A percentile compares a stretch with the other conserved stretches of the same genome.
Evolutionary conservation across 1,140 invertebrate species (phyloP).

Genomic region (Drosophila virilis): DNA sequence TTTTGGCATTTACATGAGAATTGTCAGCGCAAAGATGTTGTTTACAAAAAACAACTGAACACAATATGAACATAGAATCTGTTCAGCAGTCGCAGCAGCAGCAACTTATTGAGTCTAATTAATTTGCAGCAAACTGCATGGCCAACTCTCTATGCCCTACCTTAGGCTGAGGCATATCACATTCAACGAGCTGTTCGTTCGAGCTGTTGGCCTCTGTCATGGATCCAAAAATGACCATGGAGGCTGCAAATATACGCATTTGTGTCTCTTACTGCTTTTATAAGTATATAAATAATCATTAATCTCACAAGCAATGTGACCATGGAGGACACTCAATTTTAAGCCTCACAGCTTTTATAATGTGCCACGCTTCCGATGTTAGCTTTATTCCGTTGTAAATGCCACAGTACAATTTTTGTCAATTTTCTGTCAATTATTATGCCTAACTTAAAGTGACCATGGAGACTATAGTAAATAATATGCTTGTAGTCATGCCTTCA

Average conservation of each 20-base stretch:
- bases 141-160: slow-evolving; percentile 53
- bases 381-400: too few relatives aligned
- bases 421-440: too few relatives aligned
- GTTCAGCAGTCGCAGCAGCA: slow-evolving; percentile 4
- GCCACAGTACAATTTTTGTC: too few relatives aligned
- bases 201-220: too few relatives aligned
- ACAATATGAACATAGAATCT: slow-evolving; percentile 67
- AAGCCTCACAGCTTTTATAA: too few relatives aligned
- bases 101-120: slow-evolving; percentile 79
- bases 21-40: slow-evolving; percentile 63
- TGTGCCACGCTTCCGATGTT: too few relatives aligned
- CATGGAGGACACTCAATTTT: too few relatives aligned
- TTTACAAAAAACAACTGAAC: slow-evolving; percentile 26
- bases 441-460: background rate
- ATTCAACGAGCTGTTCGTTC: background rate
- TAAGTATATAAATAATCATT: too few relatives aligned
- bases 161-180: background rate
- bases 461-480: background rate
- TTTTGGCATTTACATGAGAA: slow-evolving; percentile 82
- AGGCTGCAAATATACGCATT: background rate
- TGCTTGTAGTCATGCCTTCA: too few relatives aligned
- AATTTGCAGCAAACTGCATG: slow-evolving; percentile 72
- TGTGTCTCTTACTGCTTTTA: background rate
- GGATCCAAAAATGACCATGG: background rate
- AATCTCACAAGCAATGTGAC: too few relatives aligned